Base-by-base conservation (phyloP, 2,113 vertebrate species). In the Cygnus buccinator region DNA sequence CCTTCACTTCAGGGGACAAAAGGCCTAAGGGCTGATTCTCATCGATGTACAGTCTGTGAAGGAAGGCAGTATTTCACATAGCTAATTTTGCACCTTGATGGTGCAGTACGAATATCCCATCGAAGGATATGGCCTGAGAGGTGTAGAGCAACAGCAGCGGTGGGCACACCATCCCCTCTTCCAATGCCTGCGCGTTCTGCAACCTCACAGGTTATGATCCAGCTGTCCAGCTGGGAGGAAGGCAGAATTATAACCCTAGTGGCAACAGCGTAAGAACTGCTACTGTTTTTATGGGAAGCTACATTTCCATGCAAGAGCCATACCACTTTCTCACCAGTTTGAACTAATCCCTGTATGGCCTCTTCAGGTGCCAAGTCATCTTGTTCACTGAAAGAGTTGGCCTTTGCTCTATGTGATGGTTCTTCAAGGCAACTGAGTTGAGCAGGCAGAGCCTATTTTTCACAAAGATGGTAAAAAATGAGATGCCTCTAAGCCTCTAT, bases 41-140 rank as follows among this genome's bases (percentile, higher is more conserved):
- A 15, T 2, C 5, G 41, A 35, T 21, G 11, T 22, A 68, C 58
- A 65, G 23, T 7, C 41, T 31, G 67, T 7, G 48, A 23, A 48
- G 35, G 15, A 68, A 78, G 62, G 31, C 7, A 73, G 25, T 17
- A 54, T 55, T 67, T 84, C 11, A 31, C 21, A 22, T 11, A 67
- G 77, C n/a, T 72, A 4, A 0, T n/a, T 61, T 9, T n/a, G 44
- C 75, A 63, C 43, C 7, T 0, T 0, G 1, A 72, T 0, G 4
- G 35, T 11, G 25, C 50, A 46, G 35, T 13, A 20, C 11, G 22
- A 16, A 9, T 10, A 28, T 35, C n/a, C 46, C 4, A 1, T 4
- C 11, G 68, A 78, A 86, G 8, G 20, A 28, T 54, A 41, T 3
- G 1, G 50, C 4, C 2, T 9, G 33, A 72, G 72, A 61, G 63